Conservation (phyloP, 2,797 vertebrate species). For the Acomys russatus region DNA sequence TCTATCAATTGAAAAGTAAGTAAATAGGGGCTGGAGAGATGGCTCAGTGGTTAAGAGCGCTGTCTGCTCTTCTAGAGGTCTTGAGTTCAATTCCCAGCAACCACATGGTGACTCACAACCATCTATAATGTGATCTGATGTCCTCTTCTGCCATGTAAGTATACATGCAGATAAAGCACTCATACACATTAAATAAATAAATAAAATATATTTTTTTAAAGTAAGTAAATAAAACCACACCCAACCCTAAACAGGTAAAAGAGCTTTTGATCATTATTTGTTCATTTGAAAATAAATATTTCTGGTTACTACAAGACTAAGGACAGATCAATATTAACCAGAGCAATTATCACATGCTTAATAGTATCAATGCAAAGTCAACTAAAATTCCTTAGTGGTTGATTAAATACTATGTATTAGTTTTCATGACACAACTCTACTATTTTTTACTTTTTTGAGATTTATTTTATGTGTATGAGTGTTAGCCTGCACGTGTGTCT, state of each 20-base stretch:
- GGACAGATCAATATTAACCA: neutral
- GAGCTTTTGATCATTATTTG: conserved; percentile 39
- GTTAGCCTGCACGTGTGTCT: neutral
- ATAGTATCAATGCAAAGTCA: neutral
- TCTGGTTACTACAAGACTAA: conserved; percentile 41
- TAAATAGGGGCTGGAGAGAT: too few species aligned
- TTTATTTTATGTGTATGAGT: neutral
- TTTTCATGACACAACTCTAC: conserved; percentile 24
- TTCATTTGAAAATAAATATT: conserved; percentile 20
- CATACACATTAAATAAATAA: too few species aligned
- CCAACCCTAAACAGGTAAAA: conserved; percentile 5
- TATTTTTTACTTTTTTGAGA: neutral
- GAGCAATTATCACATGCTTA: conserved; percentile 15
- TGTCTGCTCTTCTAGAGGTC: too few species aligned
- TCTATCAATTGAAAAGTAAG: conserved; percentile 15
- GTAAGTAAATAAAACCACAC: neutral
- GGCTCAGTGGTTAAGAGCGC: too few species aligned
- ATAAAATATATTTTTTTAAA: too few species aligned
- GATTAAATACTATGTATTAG: neutral
- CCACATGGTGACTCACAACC: too few species aligned
- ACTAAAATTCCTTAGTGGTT: neutral
- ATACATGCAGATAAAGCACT: too few species aligned
- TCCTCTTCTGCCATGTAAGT: too few species aligned
- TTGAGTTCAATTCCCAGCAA: too few species aligned
- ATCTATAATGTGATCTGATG: too few species aligned